These are phyloP conservation scores for Hexactinellida sp. DNA, from an alignment of 37 sponge, comb jelly and placozoan genomes.

Conservation along the genomic window DNA sequence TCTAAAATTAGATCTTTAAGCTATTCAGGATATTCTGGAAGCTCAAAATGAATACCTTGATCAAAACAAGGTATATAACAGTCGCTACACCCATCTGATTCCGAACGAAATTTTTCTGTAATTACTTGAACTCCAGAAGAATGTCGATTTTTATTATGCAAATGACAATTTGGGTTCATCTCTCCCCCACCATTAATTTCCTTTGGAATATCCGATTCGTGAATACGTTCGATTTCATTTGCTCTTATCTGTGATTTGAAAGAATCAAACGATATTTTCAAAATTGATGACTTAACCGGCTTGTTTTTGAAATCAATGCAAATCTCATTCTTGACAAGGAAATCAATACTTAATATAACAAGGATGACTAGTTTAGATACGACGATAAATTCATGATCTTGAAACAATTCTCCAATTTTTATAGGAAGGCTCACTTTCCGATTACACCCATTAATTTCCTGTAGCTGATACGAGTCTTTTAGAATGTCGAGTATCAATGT, in stretches of 20 bases:
- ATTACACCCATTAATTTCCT: background rate
- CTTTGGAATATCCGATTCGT: background rate
- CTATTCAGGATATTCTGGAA: background rate
- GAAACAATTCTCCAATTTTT: conserved; percentile 8
- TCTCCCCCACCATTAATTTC: background rate
- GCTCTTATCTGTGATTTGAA: background rate
- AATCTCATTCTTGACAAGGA: conserved; percentile 26
- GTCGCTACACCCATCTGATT: conserved; percentile 21
- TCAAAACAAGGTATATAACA: conserved; percentile 28
- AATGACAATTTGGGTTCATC: background rate
- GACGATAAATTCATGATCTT: conserved; percentile 30
- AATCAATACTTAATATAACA: conserved; percentile 39
- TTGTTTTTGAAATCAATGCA: conserved; percentile 28
- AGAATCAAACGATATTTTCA: background rate
- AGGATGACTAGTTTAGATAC: conserved; percentile 31
- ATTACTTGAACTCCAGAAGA: conserved; percentile 23
- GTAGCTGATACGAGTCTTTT: background rate
- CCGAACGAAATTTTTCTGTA: background rate
- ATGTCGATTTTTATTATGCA: background rate
- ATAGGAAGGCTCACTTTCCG: background rate
- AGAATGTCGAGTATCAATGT: background rate
- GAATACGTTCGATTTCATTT: background rate
- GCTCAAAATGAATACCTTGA: background rate
- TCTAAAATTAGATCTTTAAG: conserved; percentile 3
- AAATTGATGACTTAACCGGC: background rate